Percentiles rank a stretch among this genome's conserved stretches.
phyloP scores from a whole-genome alignment of 2,888 invertebrate genomes.

The Oegoconia quadripuncta region DNA sequence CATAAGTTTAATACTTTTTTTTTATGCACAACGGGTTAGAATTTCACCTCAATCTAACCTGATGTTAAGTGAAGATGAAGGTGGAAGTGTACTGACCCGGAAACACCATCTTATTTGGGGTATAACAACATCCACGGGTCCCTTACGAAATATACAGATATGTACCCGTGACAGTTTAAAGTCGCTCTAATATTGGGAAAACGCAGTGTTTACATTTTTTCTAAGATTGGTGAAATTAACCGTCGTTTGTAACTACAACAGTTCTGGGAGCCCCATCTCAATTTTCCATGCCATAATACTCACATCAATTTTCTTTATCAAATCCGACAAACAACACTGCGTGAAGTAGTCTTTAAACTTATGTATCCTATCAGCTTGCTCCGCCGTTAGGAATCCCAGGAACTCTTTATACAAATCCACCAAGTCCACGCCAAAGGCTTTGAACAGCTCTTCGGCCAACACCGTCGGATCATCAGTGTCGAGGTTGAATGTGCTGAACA shows the following conservation, averaged over 20 bases:
- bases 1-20: no score
- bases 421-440: constrained; percentile 32
- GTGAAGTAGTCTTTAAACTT: constrained; percentile 55
- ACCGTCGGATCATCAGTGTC: constrained; percentile 31
- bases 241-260: no score
- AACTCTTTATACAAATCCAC: constrained; percentile 57
- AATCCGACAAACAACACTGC: constrained; percentile 36
- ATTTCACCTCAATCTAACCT: no score
- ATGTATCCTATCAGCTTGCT: constrained; percentile 50
- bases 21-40: no score
- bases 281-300: constrained; percentile 12
- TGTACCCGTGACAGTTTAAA: no score
- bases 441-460: constrained; percentile 33
- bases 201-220: no score
- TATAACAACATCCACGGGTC: no score
- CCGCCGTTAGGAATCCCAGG: constrained; percentile 51
- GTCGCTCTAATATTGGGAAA: not conserved
- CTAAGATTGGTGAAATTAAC: no score
- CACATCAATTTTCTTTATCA: constrained; percentile 54
- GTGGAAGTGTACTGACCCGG: no score
- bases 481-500: constrained; percentile 39
- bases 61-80: no score
- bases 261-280: not conserved
- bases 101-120: no score
- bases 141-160: no score